Evolutionary conservation across 2,888 invertebrate species (phyloP).

Genomic region (Clistopyga incitator): DNA sequence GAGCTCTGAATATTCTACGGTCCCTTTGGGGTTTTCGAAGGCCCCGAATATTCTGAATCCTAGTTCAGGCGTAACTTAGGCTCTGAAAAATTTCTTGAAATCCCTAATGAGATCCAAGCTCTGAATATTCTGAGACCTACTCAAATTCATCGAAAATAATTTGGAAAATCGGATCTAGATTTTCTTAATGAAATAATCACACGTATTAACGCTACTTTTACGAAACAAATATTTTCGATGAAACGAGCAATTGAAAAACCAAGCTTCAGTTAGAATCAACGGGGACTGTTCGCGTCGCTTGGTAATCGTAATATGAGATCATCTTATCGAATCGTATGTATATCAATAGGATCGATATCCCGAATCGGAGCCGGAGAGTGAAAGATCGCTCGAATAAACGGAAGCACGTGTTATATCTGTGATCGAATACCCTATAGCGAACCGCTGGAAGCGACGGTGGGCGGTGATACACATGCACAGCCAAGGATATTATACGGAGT

Average conservation of each 20-base stretch:
- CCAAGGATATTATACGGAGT: constrained; percentile 32
- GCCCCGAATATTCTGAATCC: too few species aligned
- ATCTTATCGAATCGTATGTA: constrained; percentile 17
- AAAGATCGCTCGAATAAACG: constrained; percentile 29
- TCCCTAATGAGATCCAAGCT: too few species aligned
- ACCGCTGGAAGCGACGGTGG: constrained; percentile 15
- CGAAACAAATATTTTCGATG: background rate
- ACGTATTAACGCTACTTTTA: background rate
- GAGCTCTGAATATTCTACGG: too few species aligned
- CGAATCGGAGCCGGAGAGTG: background rate
- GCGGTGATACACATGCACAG: constrained; percentile 13
- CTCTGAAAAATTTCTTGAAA: too few species aligned
- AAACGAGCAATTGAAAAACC: background rate
- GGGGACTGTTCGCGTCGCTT: background rate
- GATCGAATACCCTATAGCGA: constrained; percentile 39
- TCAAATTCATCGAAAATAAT: background rate
- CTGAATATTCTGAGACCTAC: too few species aligned
- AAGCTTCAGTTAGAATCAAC: background rate
- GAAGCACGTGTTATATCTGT: constrained; percentile 42
- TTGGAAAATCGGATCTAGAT: background rate
- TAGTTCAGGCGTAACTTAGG: too few species aligned
- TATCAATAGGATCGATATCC: constrained; percentile 32
- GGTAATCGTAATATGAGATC: background rate
- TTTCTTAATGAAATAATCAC: background rate
- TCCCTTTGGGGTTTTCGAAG: too few species aligned